These are phyloP conservation scores for Sesia bembeciformis DNA, from an alignment of 2,888 invertebrate species.

Conservation along the genomic window DNA sequence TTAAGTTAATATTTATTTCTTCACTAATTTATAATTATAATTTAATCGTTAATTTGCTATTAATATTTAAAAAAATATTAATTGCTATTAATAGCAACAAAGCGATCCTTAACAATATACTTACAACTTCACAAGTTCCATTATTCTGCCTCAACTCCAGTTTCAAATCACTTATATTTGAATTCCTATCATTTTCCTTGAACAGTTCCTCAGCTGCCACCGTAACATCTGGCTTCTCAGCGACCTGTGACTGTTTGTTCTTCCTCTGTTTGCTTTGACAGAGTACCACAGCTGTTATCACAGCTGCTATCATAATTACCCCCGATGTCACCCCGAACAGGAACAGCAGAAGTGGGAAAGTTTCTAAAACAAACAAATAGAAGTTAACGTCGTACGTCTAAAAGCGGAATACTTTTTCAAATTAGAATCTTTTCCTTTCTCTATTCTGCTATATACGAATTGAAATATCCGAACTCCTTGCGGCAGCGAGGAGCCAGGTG, in stretches of 20 bases:
- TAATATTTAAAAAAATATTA: no score
- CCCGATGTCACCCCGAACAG: slow-evolving; percentile 89
- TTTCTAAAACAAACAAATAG: slow-evolving; percentile 70
- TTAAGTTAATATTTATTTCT: no score
- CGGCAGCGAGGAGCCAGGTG: no score
- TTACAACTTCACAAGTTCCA: slow-evolving; percentile 83
- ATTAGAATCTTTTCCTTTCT: no score
- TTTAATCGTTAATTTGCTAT: no score
- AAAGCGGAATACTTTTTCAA: no score
- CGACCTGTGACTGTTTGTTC: slow-evolving; percentile 57
- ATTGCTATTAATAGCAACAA: no score
- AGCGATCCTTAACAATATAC: slow-evolving; percentile 18
- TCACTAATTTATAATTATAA: no score
- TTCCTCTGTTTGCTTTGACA: slow-evolving; percentile 81
- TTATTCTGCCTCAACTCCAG: slow-evolving; percentile 89
- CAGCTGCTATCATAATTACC: slow-evolving; percentile 88
- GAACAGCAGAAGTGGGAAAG: slow-evolving; percentile 85
- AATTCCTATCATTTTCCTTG: slow-evolving; percentile 90
- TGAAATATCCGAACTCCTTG: no score
- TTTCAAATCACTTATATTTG: slow-evolving; percentile 94
- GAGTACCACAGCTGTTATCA: slow-evolving; percentile 88
- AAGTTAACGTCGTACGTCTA: no score
- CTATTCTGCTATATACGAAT: no score
- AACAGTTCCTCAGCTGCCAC: slow-evolving; percentile 66
- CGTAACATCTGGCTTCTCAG: slow-evolving; percentile 76